Evolutionary conservation across 2,888 invertebrate genomes (phyloP).

Genomic region (Reticulitermes lucifugus): DNA sequence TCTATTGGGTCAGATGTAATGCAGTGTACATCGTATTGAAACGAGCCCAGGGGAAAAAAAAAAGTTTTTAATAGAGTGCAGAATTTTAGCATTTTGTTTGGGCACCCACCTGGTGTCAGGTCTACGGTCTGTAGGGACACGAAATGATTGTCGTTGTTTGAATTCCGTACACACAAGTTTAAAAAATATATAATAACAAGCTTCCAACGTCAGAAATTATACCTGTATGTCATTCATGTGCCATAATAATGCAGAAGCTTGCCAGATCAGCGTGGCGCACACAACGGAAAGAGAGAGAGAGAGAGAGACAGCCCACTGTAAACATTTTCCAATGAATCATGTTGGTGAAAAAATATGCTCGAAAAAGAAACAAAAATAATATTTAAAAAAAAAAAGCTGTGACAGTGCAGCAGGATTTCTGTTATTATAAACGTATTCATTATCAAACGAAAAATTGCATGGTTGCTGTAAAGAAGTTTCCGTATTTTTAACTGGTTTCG

Average conservation of each 20-base stretch:
- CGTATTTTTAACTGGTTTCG: constrained; percentile 53
- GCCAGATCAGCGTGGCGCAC: neutral
- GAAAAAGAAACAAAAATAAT: constrained; percentile 27
- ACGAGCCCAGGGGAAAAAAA: neutral
- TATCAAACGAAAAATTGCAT: constrained; percentile 47
- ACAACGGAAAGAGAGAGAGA: neutral
- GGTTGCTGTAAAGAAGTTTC: constrained; percentile 51
- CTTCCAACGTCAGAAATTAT: constrained; percentile 2
- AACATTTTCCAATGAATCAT: constrained; percentile 36
- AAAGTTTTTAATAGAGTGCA: neutral
- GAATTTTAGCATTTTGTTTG: constrained; percentile 12
- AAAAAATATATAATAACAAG: neutral
- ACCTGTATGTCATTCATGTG: neutral
- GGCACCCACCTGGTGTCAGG: neutral
- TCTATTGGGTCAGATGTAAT: neutral
- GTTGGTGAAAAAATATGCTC: constrained; percentile 31
- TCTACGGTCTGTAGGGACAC: neutral
- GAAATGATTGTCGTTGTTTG: neutral
- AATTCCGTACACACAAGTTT: neutral
- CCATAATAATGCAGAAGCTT: neutral
- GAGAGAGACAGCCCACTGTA: constrained; percentile 39
- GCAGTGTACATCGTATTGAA: neutral
- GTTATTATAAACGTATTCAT: constrained; percentile 54
- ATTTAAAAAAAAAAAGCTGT: constrained; percentile 21
- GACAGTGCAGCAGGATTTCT: constrained; percentile 43